Base-by-base conservation (phyloP, 2,113 vertebrate species). In the Antennarius striatus region DNA sequence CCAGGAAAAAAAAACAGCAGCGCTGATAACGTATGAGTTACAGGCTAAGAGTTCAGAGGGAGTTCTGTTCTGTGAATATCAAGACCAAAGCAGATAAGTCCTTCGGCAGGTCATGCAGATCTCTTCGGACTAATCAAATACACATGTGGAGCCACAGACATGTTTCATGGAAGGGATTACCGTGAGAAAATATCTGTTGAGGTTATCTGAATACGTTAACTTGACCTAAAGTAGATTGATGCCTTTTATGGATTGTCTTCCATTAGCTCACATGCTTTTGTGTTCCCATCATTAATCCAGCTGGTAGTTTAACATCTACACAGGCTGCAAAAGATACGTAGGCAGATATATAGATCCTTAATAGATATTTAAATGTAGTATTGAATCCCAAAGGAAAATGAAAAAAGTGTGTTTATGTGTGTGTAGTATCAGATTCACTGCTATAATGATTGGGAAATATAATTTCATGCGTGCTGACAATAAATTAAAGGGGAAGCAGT, bases 1-100 rank as follows among this genome's bases (percentile, higher is more conserved):
- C 22, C 22, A 22, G 22, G 10, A 32, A n/a, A 28, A 39, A 64
- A 40, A 64, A 22, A 29, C 13, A 56, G 29, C 13, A 15, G 6
- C 6, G n/a, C 49, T 51, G 15, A 32, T 17, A 13, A 16, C 22
- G 22, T 22, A 22, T 22, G 17, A 70, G 8, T 32, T 54, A 28
- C 7, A 14, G 17, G 32, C 32, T 40, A 10, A 29, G 6, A 29
- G 56, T 39, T 64, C 49, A 59, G 50, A 55, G 43, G 54, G 52
- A 50, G n/a, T 51, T n/a, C 3, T 6, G n/a, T 63, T 16, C 48
- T 10, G 28, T 29, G 45, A 54, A 36, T 8, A 47, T 45, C 1
- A 43, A 65, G 56, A 65, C 4, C 56, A 52, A 47, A 48, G 30
- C 15, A 61, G 61, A 62, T 74, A 59, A 59, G 16, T 17, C 39